A percentile compares a stretch with the other conserved stretches of the same genome.
Evolutionary conservation across 2,797 vertebrate genomes (phyloP).

Genomic region (Prunella strophiata): DNA sequence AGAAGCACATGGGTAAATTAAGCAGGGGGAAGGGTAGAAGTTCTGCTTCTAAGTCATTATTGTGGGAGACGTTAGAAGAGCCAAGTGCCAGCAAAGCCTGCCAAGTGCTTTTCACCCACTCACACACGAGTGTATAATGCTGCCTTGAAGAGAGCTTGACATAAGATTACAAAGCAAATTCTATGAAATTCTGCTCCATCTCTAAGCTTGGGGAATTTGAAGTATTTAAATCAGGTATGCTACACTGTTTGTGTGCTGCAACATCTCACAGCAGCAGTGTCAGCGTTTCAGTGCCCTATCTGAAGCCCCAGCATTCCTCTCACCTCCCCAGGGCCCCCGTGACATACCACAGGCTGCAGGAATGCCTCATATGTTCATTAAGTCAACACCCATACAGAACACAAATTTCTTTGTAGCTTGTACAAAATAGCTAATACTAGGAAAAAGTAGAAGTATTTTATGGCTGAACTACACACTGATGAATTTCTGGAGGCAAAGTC

Average conservation of each 20-base stretch:
- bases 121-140: neutral
- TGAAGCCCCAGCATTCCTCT: neutral
- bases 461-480: neutral
- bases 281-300: neutral
- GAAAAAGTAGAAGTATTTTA: neutral
- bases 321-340: neutral
- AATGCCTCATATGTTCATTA: neutral
- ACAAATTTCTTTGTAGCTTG: neutral
- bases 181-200: neutral
- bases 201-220: neutral
- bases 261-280: neutral
- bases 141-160: neutral
- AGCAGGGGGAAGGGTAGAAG: neutral
- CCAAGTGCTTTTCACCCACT: constrained; percentile 39
- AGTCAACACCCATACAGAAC: neutral
- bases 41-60: constrained; percentile 1
- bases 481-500: neutral
- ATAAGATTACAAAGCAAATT: constrained; percentile 16
- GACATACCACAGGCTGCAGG: neutral
- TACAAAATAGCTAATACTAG: neutral
- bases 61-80: neutral
- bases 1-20: neutral
- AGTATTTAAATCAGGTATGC: neutral
- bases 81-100: constrained; percentile 17
- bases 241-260: neutral